Evolutionary conservation across 1,140 invertebrate genomes (phyloP).

Genomic region (Dreissena rostriformis): DNA sequence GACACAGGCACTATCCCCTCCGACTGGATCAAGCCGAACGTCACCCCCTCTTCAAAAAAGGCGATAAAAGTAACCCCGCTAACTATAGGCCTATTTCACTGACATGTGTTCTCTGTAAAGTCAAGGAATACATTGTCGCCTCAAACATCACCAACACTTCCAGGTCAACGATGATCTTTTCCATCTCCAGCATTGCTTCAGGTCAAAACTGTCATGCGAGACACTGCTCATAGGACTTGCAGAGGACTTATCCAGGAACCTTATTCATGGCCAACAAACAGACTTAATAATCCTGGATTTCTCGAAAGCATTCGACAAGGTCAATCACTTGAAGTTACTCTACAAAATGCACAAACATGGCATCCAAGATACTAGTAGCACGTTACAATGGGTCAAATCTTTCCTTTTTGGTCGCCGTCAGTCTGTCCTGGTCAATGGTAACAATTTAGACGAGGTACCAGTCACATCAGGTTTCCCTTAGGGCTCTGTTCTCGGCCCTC

Average conservation of each 20-base stretch:
- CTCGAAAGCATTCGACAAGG: slow-evolving; percentile 14
- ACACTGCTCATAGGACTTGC: neutral
- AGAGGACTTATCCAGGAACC: neutral
- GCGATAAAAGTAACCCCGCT: slow-evolving; percentile 12
- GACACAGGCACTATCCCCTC: slow-evolving; percentile 25
- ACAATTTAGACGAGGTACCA: neutral
- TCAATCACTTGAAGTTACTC: neutral
- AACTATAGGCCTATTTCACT: slow-evolving; percentile 50
- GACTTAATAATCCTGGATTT: slow-evolving; percentile 4
- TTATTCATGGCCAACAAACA: neutral
- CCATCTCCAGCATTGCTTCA: slow-evolving; percentile 8
- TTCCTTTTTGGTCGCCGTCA: neutral
- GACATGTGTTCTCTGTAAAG: slow-evolving; percentile 41
- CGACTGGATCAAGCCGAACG: slow-evolving; percentile 40
- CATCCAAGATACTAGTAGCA: neutral
- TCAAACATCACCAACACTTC: slow-evolving; percentile 15
- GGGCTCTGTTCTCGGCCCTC: neutral
- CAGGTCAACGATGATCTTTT: neutral
- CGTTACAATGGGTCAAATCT: neutral
- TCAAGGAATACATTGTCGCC: slow-evolving; percentile 49
- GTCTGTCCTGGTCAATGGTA: neutral
- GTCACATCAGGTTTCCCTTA: slow-evolving; percentile 11
- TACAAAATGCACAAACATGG: neutral
- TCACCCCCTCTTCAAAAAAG: slow-evolving; percentile 50
- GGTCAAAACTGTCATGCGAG: neutral